These are phyloP conservation scores for Drosophila sp. DNA, from an alignment of 1,140 invertebrate genomes.

Conservation along the genomic window DNA sequence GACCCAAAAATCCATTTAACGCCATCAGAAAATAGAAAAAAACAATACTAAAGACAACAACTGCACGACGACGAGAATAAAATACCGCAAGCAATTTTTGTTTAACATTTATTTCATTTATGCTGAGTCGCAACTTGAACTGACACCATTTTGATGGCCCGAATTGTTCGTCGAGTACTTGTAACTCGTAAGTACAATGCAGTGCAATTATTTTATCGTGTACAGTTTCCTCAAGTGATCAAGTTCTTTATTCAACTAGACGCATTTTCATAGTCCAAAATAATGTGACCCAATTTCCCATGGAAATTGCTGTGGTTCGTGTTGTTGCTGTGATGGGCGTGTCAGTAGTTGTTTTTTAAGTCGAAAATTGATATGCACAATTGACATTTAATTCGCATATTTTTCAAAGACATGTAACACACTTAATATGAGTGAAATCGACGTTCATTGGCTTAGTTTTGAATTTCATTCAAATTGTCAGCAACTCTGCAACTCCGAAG, in stretches of 20 bases:
- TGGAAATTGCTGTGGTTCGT: not conserved
- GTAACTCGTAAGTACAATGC: slow-evolving; percentile 32
- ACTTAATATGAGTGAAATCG: slow-evolving; percentile 29
- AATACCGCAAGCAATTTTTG: slow-evolving; percentile 36
- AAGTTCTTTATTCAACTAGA: slow-evolving; percentile 6
- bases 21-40: slow-evolving; percentile 32
- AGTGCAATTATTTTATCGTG: slow-evolving; percentile 61
- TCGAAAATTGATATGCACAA: slow-evolving; percentile 23
- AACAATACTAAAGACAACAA: not conserved
- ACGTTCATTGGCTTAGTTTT: slow-evolving; percentile 48
- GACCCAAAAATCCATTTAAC: slow-evolving; percentile 75
- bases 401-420: not conserved
- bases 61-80: slow-evolving; percentile 12
- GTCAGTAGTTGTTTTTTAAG: slow-evolving; percentile 19
- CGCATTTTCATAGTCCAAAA: slow-evolving; percentile 35
- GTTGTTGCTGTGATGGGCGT: not conserved
- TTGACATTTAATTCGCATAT: slow-evolving; percentile 24
- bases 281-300: slow-evolving; percentile 18
- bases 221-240: slow-evolving; percentile 28
- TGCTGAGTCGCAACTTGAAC: slow-evolving; percentile 56
- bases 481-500: slow-evolving; percentile 25
- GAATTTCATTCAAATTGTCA: slow-evolving; percentile 25
- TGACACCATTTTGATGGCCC: slow-evolving; percentile 65
- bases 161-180: slow-evolving; percentile 45
- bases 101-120: slow-evolving; percentile 54